Percentiles rank a stretch among this genome's conserved stretches.
phyloP scores from a whole-genome alignment of 1,140 invertebrate species.

The Nasonia longicornis region DNA sequence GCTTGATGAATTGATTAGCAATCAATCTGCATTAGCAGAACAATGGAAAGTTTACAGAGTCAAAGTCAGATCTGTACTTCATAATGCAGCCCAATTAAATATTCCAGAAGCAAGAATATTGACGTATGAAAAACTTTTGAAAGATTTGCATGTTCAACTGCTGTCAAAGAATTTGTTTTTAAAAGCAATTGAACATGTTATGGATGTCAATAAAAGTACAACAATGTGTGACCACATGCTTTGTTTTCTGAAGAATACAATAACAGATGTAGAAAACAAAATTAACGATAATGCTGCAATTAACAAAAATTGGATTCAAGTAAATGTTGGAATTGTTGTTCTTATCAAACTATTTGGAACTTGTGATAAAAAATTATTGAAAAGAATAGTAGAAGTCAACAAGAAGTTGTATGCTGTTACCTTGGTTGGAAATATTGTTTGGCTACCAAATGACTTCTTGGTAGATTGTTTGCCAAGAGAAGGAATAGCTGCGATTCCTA shows the following conservation, averaged over 20 bases:
- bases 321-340: slow-evolving; percentile 80
- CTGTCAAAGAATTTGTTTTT: slow-evolving; percentile 62
- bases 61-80: slow-evolving; percentile 77
- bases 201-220: slow-evolving; percentile 77
- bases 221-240: slow-evolving; percentile 79
- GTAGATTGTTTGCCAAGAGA: slow-evolving; percentile 59
- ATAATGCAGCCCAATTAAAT: slow-evolving; percentile 76
- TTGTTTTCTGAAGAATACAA: slow-evolving; percentile 76
- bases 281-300: slow-evolving; percentile 71
- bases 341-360: slow-evolving; percentile 81
- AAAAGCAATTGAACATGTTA: slow-evolving; percentile 73
- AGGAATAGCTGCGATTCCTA: slow-evolving; percentile 44
- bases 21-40: slow-evolving; percentile 73
- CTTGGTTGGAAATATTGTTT: slow-evolving; percentile 81
- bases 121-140: slow-evolving; percentile 77
- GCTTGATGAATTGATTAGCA: slow-evolving; percentile 78
- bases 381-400: slow-evolving; percentile 79
- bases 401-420: slow-evolving; percentile 84
- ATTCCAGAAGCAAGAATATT: slow-evolving; percentile 71
- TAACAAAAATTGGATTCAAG: slow-evolving; percentile 77
- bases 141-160: slow-evolving; percentile 72
- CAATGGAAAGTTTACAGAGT: slow-evolving; percentile 80
- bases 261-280: slow-evolving; percentile 75
- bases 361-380: slow-evolving; percentile 83
- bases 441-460: slow-evolving; percentile 85